Evolutionary conservation across 2,888 invertebrate species (phyloP).

Genomic region (Chymomyza fuscimana): DNA sequence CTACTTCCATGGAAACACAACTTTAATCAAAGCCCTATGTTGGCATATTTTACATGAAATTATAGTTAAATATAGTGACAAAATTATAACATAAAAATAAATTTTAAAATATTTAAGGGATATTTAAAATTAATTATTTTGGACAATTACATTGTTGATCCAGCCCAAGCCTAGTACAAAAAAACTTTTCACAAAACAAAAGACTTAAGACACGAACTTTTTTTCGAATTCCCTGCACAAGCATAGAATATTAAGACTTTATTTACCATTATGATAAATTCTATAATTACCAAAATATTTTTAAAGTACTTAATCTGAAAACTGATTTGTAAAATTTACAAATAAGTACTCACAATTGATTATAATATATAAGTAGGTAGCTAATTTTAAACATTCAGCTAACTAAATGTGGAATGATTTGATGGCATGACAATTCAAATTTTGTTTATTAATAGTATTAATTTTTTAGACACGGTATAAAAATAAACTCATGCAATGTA

Average conservation of each 20-base stretch:
- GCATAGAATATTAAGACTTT: neutral
- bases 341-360: neutral
- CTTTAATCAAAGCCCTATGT: too few relatives aligned
- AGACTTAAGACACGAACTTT: slow-evolving; percentile 40
- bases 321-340: neutral
- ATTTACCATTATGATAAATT: neutral
- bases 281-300: neutral
- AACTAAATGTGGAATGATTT: neutral
- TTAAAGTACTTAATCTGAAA: neutral
- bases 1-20: too few relatives aligned
- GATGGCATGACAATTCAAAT: neutral
- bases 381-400: neutral
- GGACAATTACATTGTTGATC: too few relatives aligned
- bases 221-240: neutral
- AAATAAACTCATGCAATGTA: neutral
- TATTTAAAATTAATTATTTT: too few relatives aligned
- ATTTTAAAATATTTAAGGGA: too few relatives aligned
- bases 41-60: too few relatives aligned
- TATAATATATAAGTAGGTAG: neutral
- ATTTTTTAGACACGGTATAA: neutral
- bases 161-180: too few relatives aligned
- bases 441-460: neutral
- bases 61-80: too few relatives aligned
- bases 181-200: slow-evolving; percentile 11
- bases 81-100: too few relatives aligned